Evolutionary conservation across 2,888 invertebrate genomes (phyloP).

Genomic region (Drosophila paramelanica): DNA sequence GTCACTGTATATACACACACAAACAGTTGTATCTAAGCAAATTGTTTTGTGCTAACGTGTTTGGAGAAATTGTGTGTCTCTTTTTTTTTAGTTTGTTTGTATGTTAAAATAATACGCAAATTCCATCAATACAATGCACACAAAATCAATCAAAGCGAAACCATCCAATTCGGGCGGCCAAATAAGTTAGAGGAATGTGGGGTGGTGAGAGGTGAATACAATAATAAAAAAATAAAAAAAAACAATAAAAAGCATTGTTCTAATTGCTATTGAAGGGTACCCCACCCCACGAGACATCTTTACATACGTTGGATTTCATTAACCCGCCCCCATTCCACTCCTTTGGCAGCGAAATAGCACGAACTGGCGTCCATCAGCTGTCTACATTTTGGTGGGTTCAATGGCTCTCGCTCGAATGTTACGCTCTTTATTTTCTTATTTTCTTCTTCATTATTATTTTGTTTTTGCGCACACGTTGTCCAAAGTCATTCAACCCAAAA

Average conservation of each 20-base stretch:
- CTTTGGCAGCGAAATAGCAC: conserved; percentile 13
- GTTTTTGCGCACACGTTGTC: conserved; percentile 69
- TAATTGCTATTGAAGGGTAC: conserved; percentile 39
- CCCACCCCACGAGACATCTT: conserved; percentile 28
- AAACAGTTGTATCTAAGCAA: conserved; percentile 21
- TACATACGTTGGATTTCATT: conserved; percentile 13
- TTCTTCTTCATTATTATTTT: conserved; percentile 41
- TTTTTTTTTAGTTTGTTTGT: neutral
- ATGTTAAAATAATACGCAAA: conserved; percentile 45
- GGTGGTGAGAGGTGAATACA: neutral
- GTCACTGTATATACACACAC: neutral
- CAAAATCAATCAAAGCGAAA: conserved; percentile 67
- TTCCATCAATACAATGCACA: conserved; percentile 55
- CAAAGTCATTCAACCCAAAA: conserved; percentile 77
- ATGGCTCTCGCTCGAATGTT: conserved; percentile 63
- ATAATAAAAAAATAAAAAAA: conserved; percentile 19
- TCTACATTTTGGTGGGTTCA: conserved; percentile 73
- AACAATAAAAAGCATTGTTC: conserved; percentile 16
- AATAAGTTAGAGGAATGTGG: conserved; percentile 7
- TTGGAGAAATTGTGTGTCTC: conserved; percentile 44
- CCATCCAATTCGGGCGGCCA: conserved; percentile 29
- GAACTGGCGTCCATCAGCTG: conserved; percentile 63
- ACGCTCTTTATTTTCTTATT: conserved; percentile 64
- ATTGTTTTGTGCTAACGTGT: conserved; percentile 35
- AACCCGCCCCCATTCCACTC: neutral